phyloP scores from a whole-genome alignment of 2,888 invertebrate species.

The Syrphus vitripennis region DNA sequence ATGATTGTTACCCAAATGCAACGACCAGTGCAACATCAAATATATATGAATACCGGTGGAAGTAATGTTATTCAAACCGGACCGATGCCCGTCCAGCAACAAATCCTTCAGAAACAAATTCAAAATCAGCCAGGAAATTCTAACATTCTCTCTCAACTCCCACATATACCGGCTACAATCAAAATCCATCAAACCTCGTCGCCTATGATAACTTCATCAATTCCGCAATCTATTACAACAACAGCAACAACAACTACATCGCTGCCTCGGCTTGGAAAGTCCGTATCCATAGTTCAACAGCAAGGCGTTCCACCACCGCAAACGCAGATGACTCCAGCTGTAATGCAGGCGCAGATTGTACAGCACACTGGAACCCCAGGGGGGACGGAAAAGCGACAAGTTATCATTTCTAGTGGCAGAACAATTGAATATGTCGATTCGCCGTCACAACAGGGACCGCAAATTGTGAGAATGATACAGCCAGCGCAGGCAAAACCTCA shows the following conservation, averaged over 20 bases:
- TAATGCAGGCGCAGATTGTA: slow-evolving; percentile 74
- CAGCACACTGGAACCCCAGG: slow-evolving; percentile 79
- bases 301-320: slow-evolving; percentile 81
- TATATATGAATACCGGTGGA: slow-evolving; percentile 58
- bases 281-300: slow-evolving; percentile 78
- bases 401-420: slow-evolving; percentile 75
- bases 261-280: slow-evolving; percentile 73
- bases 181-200: slow-evolving; percentile 81
- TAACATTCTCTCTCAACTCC: slow-evolving; percentile 77
- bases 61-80: slow-evolving; percentile 72
- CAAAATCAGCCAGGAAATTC: slow-evolving; percentile 53
- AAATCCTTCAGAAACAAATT: slow-evolving; percentile 75
- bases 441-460: slow-evolving; percentile 76
- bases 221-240: slow-evolving; percentile 64
- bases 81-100: slow-evolving; percentile 78
- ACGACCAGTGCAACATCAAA: slow-evolving; percentile 75
- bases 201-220: slow-evolving; percentile 54
- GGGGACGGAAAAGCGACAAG: slow-evolving; percentile 77
- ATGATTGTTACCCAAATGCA: slow-evolving; percentile 84
- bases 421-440: slow-evolving; percentile 76
- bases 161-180: slow-evolving; percentile 80
- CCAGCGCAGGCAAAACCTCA: slow-evolving; percentile 73
- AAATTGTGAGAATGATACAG: slow-evolving; percentile 78
- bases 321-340: slow-evolving; percentile 83
- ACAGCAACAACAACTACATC: slow-evolving; percentile 72